Evolutionary conservation across 2,113 vertebrate species (phyloP), one percentile per base, ranked within the genome.

Genomic region (Callionymus lyra): DNA sequence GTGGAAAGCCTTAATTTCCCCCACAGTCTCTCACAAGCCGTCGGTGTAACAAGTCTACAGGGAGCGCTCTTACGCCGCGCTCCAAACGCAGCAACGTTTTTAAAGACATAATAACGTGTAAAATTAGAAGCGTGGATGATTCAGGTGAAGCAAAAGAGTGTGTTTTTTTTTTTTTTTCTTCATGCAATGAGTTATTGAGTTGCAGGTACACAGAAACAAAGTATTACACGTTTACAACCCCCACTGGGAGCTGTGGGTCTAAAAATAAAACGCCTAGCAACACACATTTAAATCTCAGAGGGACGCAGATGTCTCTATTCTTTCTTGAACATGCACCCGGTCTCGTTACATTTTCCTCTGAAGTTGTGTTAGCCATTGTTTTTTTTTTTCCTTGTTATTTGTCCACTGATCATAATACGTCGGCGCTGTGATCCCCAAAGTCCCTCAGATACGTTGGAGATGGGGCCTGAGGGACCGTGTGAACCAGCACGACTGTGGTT

Each of bases 181-280:
- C 53, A 65, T 83, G 81, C 76, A 82, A 77, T 80, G 74, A 85
- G 63, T 83, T 85, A 85, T 82, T 82, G 82, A 57, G 72, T 75
- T 71, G 65, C 68, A 70, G 62, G 63, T 65, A 74, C 65, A 76
- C 70, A 82, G 73, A 81, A 76, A 79, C 69, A 81, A 71, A 59
- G 63, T 64, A 73, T 84, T 83, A 78, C 79, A 80, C 31, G 57
- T 71, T 78, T 77, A 78, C 80, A 83, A 76, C 58, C 67, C 77
- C 80, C 81, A 63, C 59, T 65, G 82, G 83, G 83, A 85, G 64
- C 48, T 35, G 49, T 58, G 48, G 66, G 65, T 78, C 82, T 82
- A 85, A 81, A 86, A 85, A 86, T 85, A 84, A 85, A 83, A 83
- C 74, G 69, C 79, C 77, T 74, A 84, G 83, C 80, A 84, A 79